A percentile compares a stretch with the other conserved stretches of the same genome.
Conservation (phyloP, 2,797 vertebrate species). For the Dromococcyx pavoninus region DNA sequence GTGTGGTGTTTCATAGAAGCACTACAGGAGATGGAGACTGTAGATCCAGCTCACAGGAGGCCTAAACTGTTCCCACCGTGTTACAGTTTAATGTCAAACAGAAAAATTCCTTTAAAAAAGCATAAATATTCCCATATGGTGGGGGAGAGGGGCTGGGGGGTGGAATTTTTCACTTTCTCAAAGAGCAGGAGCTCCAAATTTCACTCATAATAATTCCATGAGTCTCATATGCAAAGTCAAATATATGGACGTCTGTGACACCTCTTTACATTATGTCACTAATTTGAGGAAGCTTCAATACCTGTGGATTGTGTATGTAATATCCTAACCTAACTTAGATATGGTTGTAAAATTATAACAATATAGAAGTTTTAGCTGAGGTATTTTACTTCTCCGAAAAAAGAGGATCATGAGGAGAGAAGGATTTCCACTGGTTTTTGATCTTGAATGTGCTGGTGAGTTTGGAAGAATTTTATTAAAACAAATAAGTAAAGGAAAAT, state of each 20-base stretch:
- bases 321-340: neutral
- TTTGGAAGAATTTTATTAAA: neutral
- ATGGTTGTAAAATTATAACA: neutral
- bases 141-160: too few species aligned
- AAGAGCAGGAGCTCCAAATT: neutral
- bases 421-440: neutral
- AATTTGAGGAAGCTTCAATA: neutral
- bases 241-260: neutral
- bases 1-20: neutral
- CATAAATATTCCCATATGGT: neutral
- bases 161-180: neutral
- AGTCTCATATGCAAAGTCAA: neutral
- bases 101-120: neutral
- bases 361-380: neutral
- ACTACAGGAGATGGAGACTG: neutral
- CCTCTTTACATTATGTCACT: neutral
- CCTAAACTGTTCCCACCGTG: neutral
- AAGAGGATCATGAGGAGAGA: rapidly evolving
- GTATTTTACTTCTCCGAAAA: neutral
- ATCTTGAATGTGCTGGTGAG: neutral
- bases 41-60: neutral
- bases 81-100: neutral
- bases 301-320: neutral
- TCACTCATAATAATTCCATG: neutral
- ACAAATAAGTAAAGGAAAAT: neutral